These are phyloP conservation scores for Coracias cyanogaster DNA, from an alignment of 2,797 vertebrate species.

Conservation along the genomic window DNA sequence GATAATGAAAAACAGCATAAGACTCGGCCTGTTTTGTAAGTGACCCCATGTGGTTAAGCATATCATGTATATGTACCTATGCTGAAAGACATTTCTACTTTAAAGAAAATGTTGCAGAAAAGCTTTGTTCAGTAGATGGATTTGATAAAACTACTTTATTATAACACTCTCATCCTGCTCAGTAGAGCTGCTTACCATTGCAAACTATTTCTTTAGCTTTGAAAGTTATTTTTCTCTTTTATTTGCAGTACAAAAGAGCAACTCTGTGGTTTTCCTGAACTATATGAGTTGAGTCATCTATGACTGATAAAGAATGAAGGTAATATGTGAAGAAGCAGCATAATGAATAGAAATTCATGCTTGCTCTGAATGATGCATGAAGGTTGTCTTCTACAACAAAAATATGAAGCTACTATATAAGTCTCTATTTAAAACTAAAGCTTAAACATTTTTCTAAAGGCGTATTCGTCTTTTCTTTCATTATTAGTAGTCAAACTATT, in stretches of 20 bases:
- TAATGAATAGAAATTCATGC: slow-evolving; percentile 24
- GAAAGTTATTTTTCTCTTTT: slow-evolving; percentile 29
- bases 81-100: neutral
- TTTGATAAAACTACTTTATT: neutral
- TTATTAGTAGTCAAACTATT: slow-evolving; percentile 20
- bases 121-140: neutral
- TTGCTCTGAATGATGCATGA: slow-evolving; percentile 34
- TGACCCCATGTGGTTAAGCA: neutral
- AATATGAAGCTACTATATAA: slow-evolving; percentile 30
- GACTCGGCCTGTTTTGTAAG: neutral
- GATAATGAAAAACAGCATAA: slow-evolving; percentile 2
- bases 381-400: slow-evolving; percentile 1
- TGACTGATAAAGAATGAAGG: slow-evolving; percentile 48
- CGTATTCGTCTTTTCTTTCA: neutral
- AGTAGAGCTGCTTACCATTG: neutral
- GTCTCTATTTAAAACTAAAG: neutral
- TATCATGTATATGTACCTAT: neutral
- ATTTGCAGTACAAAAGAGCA: neutral
- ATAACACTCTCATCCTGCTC: neutral
- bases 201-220: neutral
- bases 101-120: slow-evolving; percentile 4
- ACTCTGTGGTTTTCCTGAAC: neutral
- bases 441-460: neutral
- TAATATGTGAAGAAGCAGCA: slow-evolving; percentile 21
- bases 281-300: slow-evolving; percentile 31